Base-by-base conservation (phyloP, 2,797 vertebrate genomes). In the Ptychadena robeensis region DNA sequence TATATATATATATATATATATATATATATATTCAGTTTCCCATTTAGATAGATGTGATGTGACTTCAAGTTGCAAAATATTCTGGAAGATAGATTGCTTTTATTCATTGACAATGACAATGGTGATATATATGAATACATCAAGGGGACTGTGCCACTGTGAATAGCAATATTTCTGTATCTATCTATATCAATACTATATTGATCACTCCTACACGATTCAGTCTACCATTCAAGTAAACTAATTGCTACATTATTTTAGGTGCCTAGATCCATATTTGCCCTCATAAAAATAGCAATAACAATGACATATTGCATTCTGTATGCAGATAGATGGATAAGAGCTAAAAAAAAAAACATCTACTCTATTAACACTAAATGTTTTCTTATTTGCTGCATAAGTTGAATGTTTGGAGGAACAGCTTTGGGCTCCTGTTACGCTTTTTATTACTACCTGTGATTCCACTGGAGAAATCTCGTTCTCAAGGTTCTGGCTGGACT, bases 151-250 rank as follows among this genome's bases (percentile, higher is more conserved):
- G 85, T 68, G 67, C 35, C 76, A 30, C 34, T 67, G 86, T 80
- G 88, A 86, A 25, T 59, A 82, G 76, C 79, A 75, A 15, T 53
- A 53, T 53, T 61, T 61, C 10, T 61, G 59, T 61, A 61, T 28
- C 82, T 88, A 83, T 88, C 82, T 67, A 67, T 67, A 69, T 35
- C 18, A 37, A 35, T 69, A 78, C 82, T 88, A 69, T 90, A 92
- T 91, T 85, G 92, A 92, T 90, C 78, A 67, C 86, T 88, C 87
- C 83, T 73, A 80, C 70, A 85, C 83, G 79, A 87, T 88, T 89
- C 86, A 83, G 89, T 91, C 89, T 85, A 87, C 79, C 86, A 90
- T 88, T 88, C 88, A 91, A 91, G 86, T 87, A 87, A 73, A 37
- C 87, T 92, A 87, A 86, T 90, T 88, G 87, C 22, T 7, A 66